Conservation (phyloP, 1,140 invertebrate species). For the Aphaenogaster rudis region DNA sequence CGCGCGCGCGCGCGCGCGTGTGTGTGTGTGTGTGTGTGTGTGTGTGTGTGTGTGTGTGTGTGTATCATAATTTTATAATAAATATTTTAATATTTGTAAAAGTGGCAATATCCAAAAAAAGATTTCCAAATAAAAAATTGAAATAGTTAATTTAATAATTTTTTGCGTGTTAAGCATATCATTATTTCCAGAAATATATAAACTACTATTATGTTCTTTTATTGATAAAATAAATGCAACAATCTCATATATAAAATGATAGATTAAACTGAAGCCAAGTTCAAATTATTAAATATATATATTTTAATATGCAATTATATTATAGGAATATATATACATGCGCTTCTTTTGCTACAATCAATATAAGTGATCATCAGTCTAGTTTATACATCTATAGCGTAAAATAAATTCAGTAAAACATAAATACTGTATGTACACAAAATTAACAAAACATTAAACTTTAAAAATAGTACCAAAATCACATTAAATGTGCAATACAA, state of each 20-base stretch:
- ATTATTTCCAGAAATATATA: conserved; percentile 14
- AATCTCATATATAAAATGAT: neutral
- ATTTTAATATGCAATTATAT: conserved; percentile 22
- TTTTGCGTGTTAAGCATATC: neutral
- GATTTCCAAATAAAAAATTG: conserved; percentile 14
- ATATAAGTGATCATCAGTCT: conserved; percentile 10
- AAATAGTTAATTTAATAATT: conserved; percentile 13
- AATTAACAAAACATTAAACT: conserved; percentile 1
- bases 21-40: too few relatives aligned
- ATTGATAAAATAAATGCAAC: conserved; percentile 15
- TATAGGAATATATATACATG: conserved; percentile 32
- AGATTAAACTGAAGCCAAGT: neutral
- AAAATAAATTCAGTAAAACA: conserved; percentile 37
- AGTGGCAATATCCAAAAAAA: conserved; percentile 8
- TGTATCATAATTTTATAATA: conserved; percentile 3
- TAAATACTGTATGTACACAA: conserved; percentile 1
- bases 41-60: too few relatives aligned
- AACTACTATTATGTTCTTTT: neutral
- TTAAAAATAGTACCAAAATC: conserved; percentile 41
- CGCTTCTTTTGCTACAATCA: conserved; percentile 10
- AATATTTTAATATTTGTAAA: conserved; percentile 32
- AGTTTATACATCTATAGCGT: conserved; percentile 18
- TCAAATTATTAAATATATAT: conserved; percentile 17
- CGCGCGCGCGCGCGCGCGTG: too few relatives aligned
- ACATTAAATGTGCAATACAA: conserved; percentile 16